These are phyloP conservation scores for Raillietiella orientalis DNA, from an alignment of 2,888 invertebrate species.

Conservation along the genomic window DNA sequence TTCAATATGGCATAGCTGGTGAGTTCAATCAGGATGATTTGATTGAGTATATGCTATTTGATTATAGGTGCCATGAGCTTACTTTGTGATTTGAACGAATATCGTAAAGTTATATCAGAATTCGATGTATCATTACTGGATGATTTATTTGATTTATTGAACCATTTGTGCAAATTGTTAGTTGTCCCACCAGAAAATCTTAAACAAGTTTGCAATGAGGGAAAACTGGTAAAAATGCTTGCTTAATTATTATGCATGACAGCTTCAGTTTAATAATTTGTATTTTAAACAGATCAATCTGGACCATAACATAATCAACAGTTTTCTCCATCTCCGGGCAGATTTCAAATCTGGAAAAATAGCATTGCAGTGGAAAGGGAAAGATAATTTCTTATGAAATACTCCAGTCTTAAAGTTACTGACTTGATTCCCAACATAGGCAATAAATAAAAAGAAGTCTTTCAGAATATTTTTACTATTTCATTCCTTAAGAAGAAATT, in stretches of 20 bases:
- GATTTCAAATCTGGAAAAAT: slow-evolving; percentile 73
- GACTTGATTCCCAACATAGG: too few relatives aligned
- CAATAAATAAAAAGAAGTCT: too few relatives aligned
- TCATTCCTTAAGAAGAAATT: too few relatives aligned
- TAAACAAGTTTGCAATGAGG: slow-evolving; percentile 74
- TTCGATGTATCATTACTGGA: slow-evolving; percentile 39
- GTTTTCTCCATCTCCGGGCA: slow-evolving; percentile 71
- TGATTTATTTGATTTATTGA: slow-evolving; percentile 73
- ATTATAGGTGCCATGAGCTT: slow-evolving; percentile 67
- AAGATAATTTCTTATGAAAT: too few relatives aligned
- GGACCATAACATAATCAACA: slow-evolving; percentile 57
- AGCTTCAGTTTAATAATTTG: slow-evolving; percentile 6
- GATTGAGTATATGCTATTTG: too few relatives aligned
- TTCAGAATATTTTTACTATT: too few relatives aligned
- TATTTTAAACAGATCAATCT: slow-evolving; percentile 37
- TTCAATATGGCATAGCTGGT: slow-evolving; percentile 78
- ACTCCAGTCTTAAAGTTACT: too few relatives aligned
- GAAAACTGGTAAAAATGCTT: slow-evolving; percentile 38
- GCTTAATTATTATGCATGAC: slow-evolving; percentile 4
- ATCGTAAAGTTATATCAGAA: slow-evolving; percentile 56
- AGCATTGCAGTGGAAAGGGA: too few relatives aligned
- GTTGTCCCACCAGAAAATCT: slow-evolving; percentile 85
- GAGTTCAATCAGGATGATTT: too few relatives aligned
- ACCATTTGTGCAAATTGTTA: slow-evolving; percentile 77
- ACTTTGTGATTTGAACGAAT: slow-evolving; percentile 93